Base-by-base conservation (phyloP, 37 sponge, comb jelly and placozoan genomes). In the Chondrosia reniformis region DNA sequence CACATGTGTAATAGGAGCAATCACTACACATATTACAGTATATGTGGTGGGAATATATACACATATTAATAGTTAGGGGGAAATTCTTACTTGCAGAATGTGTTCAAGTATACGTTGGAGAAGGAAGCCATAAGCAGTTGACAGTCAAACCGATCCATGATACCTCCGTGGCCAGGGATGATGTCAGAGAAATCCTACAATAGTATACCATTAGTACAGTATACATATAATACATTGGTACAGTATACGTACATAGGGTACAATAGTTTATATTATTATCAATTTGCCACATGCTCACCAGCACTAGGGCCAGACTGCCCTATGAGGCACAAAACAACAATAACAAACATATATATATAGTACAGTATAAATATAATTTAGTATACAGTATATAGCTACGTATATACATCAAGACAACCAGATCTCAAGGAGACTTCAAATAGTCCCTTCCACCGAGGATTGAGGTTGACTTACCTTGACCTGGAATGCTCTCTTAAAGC, bases 81-180 rank as follows among this genome's bases (percentile, higher is more conserved):
- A n/a, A n/a, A n/a, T n/a, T n/a, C 63, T 78, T 28, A 94, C 96
- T 86, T 85, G 71, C 85, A 84, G 79, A 97, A 97, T 30, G 91
- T 93, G 84, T 84, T 81, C 76, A 88, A 91, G 84, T 95, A 97
- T 55, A 97, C 96, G 80, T 95, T 89, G 33, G 92, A 79, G 69
- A 97, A 97, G n/a, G 88, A 69, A 12, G 91, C 91, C 96, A 95
- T 97, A 21, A 97, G 78, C 34, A 97, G 82, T 74, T 97, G 99
- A 41, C 99, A 97, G 76, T 97, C 99, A 74, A 95, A 87, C 33
- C 99, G 81, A 71, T 97, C 99, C 75, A 97, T 89, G 34, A 92
- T 72, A 37, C 99, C 99, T 15, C 99, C 99, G 79, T 97, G 99
- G 0, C 99, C 99, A 4, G 99, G 99, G 33, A 97, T 97, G n/a